These are phyloP conservation scores for Natator depressus DNA, from an alignment of 2,113 vertebrate species.

Conservation along the genomic window DNA sequence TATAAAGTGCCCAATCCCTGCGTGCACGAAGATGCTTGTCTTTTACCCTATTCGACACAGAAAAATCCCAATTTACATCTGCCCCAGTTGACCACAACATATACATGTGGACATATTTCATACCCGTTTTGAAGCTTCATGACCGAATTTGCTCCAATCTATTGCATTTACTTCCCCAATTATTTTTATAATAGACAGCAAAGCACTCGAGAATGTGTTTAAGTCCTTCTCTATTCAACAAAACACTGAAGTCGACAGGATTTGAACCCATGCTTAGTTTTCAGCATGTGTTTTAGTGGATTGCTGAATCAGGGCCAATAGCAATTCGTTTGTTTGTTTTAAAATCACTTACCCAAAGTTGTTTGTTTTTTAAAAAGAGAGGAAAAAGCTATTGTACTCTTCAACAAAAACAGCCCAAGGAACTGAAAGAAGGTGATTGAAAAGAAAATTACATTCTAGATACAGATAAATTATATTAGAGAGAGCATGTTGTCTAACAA, in stretches of 20 bases:
- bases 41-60: background rate
- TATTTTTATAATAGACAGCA: background rate
- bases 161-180: background rate
- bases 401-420: slow-evolving; percentile 34
- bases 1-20: background rate
- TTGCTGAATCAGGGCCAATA: background rate
- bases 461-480: slow-evolving; percentile 76
- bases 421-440: slow-evolving; percentile 43
- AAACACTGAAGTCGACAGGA: background rate
- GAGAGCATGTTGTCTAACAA: slow-evolving; percentile 67
- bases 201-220: background rate
- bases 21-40: background rate
- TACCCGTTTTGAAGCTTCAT: background rate
- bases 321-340: background rate
- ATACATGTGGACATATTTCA: background rate
- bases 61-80: background rate
- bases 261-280: background rate
- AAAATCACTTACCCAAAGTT: background rate
- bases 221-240: background rate
- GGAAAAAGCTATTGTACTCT: slow-evolving; percentile 14
- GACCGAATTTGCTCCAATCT: background rate
- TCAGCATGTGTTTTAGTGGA: background rate
- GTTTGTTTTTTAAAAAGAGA: background rate
- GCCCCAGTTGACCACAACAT: background rate
- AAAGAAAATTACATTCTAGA: slow-evolving; percentile 57